Evolutionary conservation across 2,797 vertebrate genomes (phyloP), one percentile per base, ranked within the genome.

Genomic region (Oreochromis mossambicus): DNA sequence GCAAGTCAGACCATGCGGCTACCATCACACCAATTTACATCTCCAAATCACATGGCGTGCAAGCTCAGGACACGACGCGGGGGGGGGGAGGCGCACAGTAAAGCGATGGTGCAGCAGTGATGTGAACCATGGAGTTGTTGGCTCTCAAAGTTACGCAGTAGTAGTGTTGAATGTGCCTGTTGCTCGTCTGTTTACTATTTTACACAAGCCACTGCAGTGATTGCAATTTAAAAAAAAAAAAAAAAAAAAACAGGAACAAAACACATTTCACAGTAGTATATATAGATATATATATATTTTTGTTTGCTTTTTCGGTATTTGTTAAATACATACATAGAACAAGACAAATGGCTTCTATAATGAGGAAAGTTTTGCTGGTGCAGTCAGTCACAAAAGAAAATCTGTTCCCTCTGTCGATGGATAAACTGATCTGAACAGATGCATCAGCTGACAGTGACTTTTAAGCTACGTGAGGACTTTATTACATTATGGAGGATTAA

Each of bases 251-350:
- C 86, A 82, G 87, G 93, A 95, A 93, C 89, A 92, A 90, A 92
- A 94, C 93, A 97, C 95, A 92, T 93, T 95, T 96, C 95, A 96
- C 96, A 96, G 94, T 95, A 94, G 94, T 94, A 92, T 95, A 92
- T 94, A 94, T 48, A 48, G 15, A 17, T 92, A 17, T 17, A 50
- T 17, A 50, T 17, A 48, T 50, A n/a, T 87, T 92, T 56, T 78
- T 91, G 88, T 92, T 92, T 83, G 85, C 77, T 90, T 94, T 95
- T 95, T 93, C 87, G 81, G 90, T 78, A 90, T 92, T 92, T 94
- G 91, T 95, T 94, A 94, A 93, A 94, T 95, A 96, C 94, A 93
- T 91, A 96, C 91, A 96, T 92, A 92, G 91, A 94, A 94, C 94
- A 95, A 92, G 90, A 96, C 94, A 94, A 88, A 93, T 92, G 92